These are phyloP conservation scores for Penelope pileata DNA, from an alignment of 2,113 vertebrate species.

Conservation along the genomic window DNA sequence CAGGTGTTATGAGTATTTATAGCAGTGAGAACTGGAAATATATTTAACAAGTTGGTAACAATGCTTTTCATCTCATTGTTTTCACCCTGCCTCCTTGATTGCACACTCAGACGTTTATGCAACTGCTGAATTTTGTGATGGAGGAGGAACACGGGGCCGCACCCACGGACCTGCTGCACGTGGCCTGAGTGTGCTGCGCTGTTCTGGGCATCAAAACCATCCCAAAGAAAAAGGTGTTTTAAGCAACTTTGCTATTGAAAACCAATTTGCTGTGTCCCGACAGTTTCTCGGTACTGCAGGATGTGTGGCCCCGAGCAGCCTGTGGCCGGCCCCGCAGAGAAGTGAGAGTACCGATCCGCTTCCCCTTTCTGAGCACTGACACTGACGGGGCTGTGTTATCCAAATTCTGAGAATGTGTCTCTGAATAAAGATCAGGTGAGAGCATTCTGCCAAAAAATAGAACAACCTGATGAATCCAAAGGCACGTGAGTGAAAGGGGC, in stretches of 20 bases:
- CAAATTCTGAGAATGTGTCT: not conserved
- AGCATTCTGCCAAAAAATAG: not conserved
- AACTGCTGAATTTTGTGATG: not conserved
- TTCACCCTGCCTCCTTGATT: not conserved
- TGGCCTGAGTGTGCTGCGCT: not conserved
- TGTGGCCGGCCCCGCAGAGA: not conserved
- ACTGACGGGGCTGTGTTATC: no score
- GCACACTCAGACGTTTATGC: slow-evolving; percentile 10
- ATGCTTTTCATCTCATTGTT: not conserved
- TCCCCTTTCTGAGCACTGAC: no score
- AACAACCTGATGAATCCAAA: not conserved
- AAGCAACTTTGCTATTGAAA: not conserved
- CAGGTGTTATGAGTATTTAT: not conserved
- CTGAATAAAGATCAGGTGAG: not conserved
- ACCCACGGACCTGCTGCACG: not conserved
- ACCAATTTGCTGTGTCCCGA: not conserved
- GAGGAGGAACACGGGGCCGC: not conserved
- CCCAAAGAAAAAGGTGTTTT: not conserved
- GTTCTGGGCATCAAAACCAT: not conserved
- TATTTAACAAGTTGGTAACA: not conserved
- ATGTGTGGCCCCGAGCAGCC: accelerated
- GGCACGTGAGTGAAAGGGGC: not conserved
- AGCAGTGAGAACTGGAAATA: not conserved
- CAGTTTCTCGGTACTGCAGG: not conserved
- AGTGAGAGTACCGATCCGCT: not conserved